Conservation (phyloP, 2,797 vertebrate genomes). For the Odontamblyopus lacepedii region DNA sequence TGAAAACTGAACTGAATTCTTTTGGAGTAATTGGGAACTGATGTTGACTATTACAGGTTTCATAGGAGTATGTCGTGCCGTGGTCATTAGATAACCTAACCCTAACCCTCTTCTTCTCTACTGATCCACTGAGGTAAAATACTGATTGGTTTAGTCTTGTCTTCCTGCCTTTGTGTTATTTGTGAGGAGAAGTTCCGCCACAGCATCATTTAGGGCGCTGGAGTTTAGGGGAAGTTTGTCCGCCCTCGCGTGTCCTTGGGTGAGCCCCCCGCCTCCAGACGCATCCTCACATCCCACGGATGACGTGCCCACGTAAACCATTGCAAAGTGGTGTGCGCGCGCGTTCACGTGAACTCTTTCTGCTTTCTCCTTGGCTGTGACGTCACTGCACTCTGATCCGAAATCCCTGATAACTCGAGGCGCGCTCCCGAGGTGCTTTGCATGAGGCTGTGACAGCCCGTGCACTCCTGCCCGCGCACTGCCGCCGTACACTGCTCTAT, state of each 20-base stretch:
- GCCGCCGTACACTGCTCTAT: constrained; percentile 40
- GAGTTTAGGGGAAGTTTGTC: not conserved
- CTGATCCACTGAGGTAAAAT: too few species aligned
- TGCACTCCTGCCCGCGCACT: constrained; percentile 18
- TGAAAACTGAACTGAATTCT: too few species aligned
- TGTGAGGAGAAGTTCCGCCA: too few species aligned
- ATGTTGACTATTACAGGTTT: too few species aligned
- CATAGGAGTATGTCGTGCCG: too few species aligned
- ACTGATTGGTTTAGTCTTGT: too few species aligned
- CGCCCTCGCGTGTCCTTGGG: constrained; percentile 5
- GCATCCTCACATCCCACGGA: constrained; percentile 8
- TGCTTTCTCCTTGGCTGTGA: constrained; percentile 40
- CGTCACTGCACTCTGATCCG: constrained; percentile 59
- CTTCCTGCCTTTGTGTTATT: too few species aligned
- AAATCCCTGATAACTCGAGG: constrained; percentile 68
- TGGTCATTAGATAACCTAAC: too few species aligned
- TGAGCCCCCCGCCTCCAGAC: not conserved
- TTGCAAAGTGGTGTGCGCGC: constrained; percentile 35
- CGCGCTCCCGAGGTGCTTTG: constrained; percentile 61
- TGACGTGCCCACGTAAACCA: constrained; percentile 33
- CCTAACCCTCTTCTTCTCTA: too few species aligned
- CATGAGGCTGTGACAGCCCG: constrained; percentile 62
- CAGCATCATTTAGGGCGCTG: too few species aligned
- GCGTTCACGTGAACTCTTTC: constrained; percentile 31
- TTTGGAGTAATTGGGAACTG: too few species aligned